Conservation (phyloP, 1,140 invertebrate species). For the Physella acuta region DNA sequence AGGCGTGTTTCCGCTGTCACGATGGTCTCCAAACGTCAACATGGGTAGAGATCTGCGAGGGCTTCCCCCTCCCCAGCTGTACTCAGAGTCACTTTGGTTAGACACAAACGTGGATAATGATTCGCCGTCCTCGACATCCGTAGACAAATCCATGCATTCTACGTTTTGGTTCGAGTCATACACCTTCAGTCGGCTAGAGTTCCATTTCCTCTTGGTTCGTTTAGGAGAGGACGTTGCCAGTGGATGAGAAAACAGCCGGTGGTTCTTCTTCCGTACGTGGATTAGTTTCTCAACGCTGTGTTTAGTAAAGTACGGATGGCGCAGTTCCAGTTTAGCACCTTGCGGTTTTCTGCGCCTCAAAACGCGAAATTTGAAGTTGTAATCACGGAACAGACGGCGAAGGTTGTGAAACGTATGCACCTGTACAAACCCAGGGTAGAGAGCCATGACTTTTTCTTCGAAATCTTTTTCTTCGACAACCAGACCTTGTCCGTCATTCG, state of each 20-base stretch:
- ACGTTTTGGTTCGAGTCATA: too few species aligned
- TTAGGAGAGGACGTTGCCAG: conserved; percentile 9
- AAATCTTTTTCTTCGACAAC: conserved; percentile 36
- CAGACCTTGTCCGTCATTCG: conserved; percentile 31
- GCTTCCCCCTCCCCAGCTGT: not conserved
- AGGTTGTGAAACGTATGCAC: conserved; percentile 44
- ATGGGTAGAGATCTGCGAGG: not conserved
- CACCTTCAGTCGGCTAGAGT: too few species aligned
- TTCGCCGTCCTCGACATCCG: too few species aligned
- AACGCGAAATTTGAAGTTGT: conserved; percentile 42
- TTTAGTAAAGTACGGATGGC: conserved; percentile 37
- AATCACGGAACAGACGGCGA: conserved; percentile 44
- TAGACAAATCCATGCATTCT: too few species aligned
- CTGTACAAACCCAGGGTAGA: conserved; percentile 48
- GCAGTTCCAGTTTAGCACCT: conserved; percentile 34
- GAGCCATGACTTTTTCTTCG: conserved; percentile 39
- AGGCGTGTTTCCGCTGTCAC: not conserved
- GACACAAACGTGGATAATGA: not conserved
- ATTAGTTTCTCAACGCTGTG: conserved; percentile 29
- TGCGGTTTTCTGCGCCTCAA: conserved; percentile 21
- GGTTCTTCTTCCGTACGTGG: conserved; percentile 31
- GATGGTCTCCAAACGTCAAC: not conserved
- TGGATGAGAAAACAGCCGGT: not conserved
- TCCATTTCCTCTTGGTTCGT: too few species aligned
- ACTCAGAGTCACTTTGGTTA: not conserved